A percentile compares a stretch with the other conserved stretches of the same genome.
phyloP scores from a whole-genome alignment of 2,113 vertebrate species.

The Aleadryas rufinucha region DNA sequence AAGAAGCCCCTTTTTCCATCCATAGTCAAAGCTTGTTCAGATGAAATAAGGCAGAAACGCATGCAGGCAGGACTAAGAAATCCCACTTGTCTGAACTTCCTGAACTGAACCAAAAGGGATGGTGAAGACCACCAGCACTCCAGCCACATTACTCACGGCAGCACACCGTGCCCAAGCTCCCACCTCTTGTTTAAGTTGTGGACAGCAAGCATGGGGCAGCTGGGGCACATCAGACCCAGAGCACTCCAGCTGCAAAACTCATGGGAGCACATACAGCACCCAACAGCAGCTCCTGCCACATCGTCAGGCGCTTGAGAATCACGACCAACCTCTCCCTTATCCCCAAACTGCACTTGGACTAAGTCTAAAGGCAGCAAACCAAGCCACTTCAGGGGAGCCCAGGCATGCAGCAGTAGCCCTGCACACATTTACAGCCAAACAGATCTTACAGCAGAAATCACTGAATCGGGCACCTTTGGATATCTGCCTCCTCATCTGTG shows the following conservation, averaged over 20 bases:
- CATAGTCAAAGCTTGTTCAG: not conserved
- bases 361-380: not conserved
- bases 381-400: not conserved
- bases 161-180: not conserved
- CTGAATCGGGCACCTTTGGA: not conserved
- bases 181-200: accelerated
- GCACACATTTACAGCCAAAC: accelerated
- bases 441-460: not conserved
- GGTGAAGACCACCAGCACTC: accelerated
- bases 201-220: accelerated
- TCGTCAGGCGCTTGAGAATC: accelerated
- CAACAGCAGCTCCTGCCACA: not conserved
- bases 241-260: not conserved
- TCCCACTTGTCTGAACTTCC: not conserved
- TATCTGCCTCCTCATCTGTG: not conserved
- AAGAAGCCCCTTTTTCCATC: not conserved
- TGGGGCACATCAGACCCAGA: not conserved
- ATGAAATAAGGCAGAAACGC: not conserved
- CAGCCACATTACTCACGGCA: not conserved
- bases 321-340: accelerated
- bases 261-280: too few relatives aligned
- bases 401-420: not conserved
- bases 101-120: not conserved
- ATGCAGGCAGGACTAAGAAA: not conserved
- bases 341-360: not conserved